These are phyloP conservation scores for Bombus haemorrhoidalis DNA, from an alignment of 1,140 invertebrate species.

Conservation along the genomic window DNA sequence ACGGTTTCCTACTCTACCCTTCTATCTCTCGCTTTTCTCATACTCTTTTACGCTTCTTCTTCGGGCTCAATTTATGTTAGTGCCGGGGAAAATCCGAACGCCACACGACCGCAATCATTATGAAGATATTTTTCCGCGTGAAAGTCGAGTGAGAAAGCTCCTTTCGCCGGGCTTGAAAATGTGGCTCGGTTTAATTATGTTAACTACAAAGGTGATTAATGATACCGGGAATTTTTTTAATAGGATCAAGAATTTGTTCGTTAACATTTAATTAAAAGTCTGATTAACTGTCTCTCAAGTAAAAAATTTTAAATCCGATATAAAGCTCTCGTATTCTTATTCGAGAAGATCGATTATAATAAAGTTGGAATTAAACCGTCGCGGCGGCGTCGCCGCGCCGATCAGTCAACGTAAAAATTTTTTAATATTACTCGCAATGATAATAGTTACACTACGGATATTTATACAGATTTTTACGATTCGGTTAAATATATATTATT, in stretches of 20 bases:
- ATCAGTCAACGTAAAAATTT: too few relatives aligned
- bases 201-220: background rate
- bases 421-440: too few relatives aligned
- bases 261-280: background rate
- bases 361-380: background rate
- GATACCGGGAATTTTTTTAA: background rate
- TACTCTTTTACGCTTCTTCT: slow-evolving; percentile 19
- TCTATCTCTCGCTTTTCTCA: background rate
- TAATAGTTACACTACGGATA: too few relatives aligned
- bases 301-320: background rate
- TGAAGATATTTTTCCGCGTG: background rate
- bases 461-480: too few relatives aligned
- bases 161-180: background rate
- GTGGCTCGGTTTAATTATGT: background rate
- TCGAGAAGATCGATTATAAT: background rate
- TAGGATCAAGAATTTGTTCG: background rate
- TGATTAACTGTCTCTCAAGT: background rate
- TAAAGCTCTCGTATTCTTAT: background rate
- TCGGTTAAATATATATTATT: too few relatives aligned
- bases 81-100: background rate
- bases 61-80: background rate
- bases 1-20: background rate
- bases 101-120: slow-evolving; percentile 23
- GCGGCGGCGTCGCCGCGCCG: too few relatives aligned
- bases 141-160: background rate